Base-by-base conservation (phyloP, 2,797 vertebrate genomes). In the Ara ararauna region DNA sequence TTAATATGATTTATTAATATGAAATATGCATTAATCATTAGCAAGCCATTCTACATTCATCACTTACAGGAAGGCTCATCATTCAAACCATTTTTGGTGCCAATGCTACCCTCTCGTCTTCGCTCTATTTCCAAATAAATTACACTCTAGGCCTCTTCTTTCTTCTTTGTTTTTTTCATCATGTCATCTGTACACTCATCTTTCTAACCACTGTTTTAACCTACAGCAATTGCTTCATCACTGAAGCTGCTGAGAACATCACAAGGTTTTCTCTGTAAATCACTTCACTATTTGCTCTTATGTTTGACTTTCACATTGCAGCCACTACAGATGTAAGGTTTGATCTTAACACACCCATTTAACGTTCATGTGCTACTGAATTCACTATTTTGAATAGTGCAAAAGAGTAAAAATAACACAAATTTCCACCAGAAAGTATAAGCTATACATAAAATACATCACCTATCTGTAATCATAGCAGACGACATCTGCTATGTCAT, bases 1-100 rank as follows among this genome's bases (percentile, higher is more conserved):
- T 95, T 96, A 89, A 88, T 96, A 93, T 96, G 89, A 94, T 94
- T 97, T 96, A 96, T 97, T 96, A 91, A 96, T 94, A 93, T 6
- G 10, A 93, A 91, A 86, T 94, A 86, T 74, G 70, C 94, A 97
- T 96, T 97, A 96, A 96, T 96, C 83, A 96, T 95, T 96, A 94
- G 50, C 73, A 73, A 95, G 50, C 66, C 64, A 73, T 81, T 88
- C 83, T 76, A 75, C 76, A 88, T 96, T 95, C 27, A 94, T 91
- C 82, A 91, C 29, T 96, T 93, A 51, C 82, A 91, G 83, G 79
- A 96, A 96, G 60, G 51, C 24, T 96, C 87, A 95, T 94, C 67
- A 91, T 79, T 97, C 95, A 94, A 93, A 61, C 17, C 29, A 58
- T 64, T 96, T 92, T 93, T 94, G 50, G 78, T 93, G 78, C 68